Evolutionary conservation across 2,888 invertebrate genomes (phyloP).

Genomic region (Xanthorhoe designata): DNA sequence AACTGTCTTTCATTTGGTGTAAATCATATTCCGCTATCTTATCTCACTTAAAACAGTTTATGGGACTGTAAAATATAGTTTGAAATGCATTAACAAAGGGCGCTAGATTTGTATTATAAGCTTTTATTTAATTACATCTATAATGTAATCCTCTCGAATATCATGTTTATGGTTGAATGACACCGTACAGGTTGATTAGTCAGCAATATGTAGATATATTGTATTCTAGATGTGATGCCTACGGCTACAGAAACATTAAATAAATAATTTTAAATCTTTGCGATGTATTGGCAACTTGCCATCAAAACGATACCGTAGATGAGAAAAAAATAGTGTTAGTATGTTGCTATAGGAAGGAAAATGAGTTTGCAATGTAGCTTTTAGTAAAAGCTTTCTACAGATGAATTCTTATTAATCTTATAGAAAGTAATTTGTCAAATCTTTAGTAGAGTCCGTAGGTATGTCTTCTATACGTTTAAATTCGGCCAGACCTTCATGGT

Average conservation of each 20-base stretch:
- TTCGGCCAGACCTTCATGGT: not conserved
- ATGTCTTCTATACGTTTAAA: not conserved
- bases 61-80: slow-evolving; percentile 54
- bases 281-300: slow-evolving; percentile 43
- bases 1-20: slow-evolving; percentile 48
- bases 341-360: slow-evolving; percentile 32
- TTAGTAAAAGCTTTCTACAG: slow-evolving; percentile 37
- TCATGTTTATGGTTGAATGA: slow-evolving; percentile 42
- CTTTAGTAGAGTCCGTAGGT: not conserved
- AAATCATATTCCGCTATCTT: slow-evolving; percentile 54
- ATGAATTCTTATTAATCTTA: not conserved
- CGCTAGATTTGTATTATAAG: slow-evolving; percentile 46
- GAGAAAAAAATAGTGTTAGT: slow-evolving; percentile 40
- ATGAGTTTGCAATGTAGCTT: slow-evolving; percentile 33
- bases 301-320: slow-evolving; percentile 35
- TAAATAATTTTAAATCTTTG: slow-evolving; percentile 45
- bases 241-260: slow-evolving; percentile 39
- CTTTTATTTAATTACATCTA: slow-evolving; percentile 39
- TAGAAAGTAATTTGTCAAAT: not conserved
- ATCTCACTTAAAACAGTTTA: slow-evolving; percentile 54
- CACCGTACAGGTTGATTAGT: slow-evolving; percentile 41
- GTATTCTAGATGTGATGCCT: too few species aligned
- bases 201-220: slow-evolving; percentile 34
- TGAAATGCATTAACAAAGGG: slow-evolving; percentile 52
- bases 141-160: slow-evolving; percentile 37